These are phyloP conservation scores for Rugalucina vietnamica DNA, from an alignment of 2,888 invertebrate species.

Conservation along the genomic window DNA sequence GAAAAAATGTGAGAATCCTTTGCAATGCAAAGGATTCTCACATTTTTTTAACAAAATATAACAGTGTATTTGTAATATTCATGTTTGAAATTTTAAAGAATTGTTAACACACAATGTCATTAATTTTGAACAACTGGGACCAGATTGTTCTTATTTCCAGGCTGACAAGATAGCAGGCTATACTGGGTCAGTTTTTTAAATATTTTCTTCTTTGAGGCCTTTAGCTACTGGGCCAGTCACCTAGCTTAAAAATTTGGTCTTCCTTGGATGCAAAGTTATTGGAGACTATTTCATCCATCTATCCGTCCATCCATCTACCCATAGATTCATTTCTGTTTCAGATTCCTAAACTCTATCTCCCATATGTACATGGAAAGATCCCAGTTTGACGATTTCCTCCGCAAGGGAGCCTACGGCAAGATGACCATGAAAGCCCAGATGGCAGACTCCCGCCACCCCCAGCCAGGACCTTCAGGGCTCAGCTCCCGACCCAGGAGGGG, in stretches of 20 bases:
- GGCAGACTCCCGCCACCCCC: neutral
- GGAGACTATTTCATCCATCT: neutral
- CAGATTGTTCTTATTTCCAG: no score
- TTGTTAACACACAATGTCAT: no score
- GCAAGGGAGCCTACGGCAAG: conserved; percentile 51
- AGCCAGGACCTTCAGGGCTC: neutral
- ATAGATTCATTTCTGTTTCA: conserved; percentile 31
- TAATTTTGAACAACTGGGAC: no score
- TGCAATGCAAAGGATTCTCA: no score
- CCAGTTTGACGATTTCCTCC: conserved; percentile 66
- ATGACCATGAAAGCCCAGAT: conserved; percentile 57
- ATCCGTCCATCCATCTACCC: neutral
- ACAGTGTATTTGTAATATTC: no score
- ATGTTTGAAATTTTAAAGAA: no score
- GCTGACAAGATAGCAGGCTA: no score
- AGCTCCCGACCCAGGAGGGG: neutral
- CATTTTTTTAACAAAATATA: no score
- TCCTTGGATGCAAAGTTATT: neutral
- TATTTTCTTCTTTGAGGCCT: no score
- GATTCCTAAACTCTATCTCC: conserved; percentile 81
- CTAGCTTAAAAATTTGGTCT: neutral
- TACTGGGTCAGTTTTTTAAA: no score
- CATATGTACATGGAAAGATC: conserved; percentile 81
- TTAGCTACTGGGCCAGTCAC: neutral
- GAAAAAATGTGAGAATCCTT: no score